Base-by-base conservation (phyloP, 1,140 invertebrate genomes). In the Centruroides vittatus region DNA sequence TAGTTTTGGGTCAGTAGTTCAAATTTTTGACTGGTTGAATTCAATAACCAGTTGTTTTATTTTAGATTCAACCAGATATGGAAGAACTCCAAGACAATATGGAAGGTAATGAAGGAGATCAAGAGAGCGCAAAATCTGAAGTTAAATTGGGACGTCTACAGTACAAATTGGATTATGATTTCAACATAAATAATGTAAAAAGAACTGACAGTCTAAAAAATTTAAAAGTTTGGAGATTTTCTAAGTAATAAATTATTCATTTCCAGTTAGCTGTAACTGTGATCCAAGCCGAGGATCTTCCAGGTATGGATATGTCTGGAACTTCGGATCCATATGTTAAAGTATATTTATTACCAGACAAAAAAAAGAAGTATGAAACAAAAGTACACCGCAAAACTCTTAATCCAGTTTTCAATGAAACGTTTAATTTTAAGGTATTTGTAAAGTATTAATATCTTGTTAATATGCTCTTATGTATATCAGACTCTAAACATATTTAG, bases 81-180 rank as follows among this genome's bases (percentile, higher is more conserved):
- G 93, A 97, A 76, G 91, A 94, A 75, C 79, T 98, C 61, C 92
- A 92, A 59, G 91, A 94, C 72, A 95, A 96, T 73, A 93, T 90
- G 65, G 93, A 97, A 74, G 90, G 95, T 71, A 80, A 83, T 47
- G 92, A 96, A 71, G 91, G 88, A 8, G 93, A 98, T 70, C 56
- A 59, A 47, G 89, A 84, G 3, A 89, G 85, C 69, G 94, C 92
- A 74, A 93, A 95, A 72, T 92, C 89, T 70, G 90, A 94, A 73
- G 85, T 90, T 69, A 97, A 97, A 75, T 82, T 98, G 63, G 93
- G 93, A 69, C 89, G 87, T 78, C 80, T 98, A 61, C 93, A 97
- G 70, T 98, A 90, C 76, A 93, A 93, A 85, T 82, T 99, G 72
- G 96, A 99, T 75, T 99, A 99, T 75, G 96, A 99, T 74, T 99